A percentile compares a stretch with the other conserved stretches of the same genome.
These are phyloP conservation scores for Lagopus muta DNA, from an alignment of 2,113 vertebrate species.

Conservation along the genomic window DNA sequence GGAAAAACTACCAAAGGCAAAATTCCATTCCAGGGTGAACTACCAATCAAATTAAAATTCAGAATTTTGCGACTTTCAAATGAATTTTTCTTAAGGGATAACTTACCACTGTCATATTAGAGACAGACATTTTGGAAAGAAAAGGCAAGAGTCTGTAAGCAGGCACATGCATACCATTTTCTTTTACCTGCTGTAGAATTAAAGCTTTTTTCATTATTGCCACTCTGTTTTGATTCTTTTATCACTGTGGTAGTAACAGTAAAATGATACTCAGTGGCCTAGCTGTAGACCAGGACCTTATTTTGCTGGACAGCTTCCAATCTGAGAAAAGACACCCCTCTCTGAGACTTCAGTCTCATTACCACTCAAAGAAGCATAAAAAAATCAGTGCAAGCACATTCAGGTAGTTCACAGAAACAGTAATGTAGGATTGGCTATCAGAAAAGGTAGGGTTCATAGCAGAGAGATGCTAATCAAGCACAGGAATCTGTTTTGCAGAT, in stretches of 20 bases:
- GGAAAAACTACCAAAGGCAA: constrained; percentile 29
- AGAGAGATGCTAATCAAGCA: neutral
- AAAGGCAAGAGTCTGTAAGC: neutral
- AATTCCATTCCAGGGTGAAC: constrained; percentile 2
- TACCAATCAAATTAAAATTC: constrained; percentile 18
- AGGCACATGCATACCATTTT: neutral
- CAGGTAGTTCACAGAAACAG: neutral
- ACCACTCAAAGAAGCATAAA: neutral
- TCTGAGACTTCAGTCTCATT: neutral
- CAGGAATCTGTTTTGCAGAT: neutral
- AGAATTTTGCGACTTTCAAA: neutral
- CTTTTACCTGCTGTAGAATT: neutral
- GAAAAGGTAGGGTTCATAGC: neutral
- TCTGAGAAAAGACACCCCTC: neutral
- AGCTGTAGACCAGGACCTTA: neutral
- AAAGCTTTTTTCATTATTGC: neutral
- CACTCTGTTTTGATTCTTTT: neutral
- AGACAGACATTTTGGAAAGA: neutral
- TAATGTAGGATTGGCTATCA: neutral
- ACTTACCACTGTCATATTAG: neutral
- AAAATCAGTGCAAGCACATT: neutral
- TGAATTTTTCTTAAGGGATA: neutral
- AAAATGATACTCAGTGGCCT: neutral
- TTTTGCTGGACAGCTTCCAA: neutral
- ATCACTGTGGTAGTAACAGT: neutral